Conservation (phyloP, 2,888 invertebrate species). For the Ormia ochracea region DNA sequence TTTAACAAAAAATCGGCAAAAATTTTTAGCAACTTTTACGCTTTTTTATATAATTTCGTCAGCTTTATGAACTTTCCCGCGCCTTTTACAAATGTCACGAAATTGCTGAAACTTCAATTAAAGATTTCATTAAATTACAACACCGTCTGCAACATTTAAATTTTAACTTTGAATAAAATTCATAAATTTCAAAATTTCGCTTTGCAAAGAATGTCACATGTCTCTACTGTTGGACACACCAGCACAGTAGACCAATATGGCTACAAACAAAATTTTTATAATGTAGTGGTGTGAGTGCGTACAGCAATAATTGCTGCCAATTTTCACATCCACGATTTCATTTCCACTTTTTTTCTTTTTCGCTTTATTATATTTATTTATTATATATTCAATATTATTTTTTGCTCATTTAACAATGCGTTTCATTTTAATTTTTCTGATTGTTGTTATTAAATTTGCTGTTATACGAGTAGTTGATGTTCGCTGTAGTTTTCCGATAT, state of each 20-base stretch:
- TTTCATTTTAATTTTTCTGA: slow-evolving; percentile 60
- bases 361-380: slow-evolving; percentile 23
- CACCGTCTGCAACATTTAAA: no score
- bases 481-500: slow-evolving; percentile 9
- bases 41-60: no score
- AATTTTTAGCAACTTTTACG: no score
- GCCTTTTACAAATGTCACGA: no score
- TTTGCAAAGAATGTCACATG: no score
- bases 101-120: no score
- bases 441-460: slow-evolving; percentile 60
- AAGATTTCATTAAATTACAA: no score
- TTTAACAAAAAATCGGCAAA: no score
- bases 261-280: neutral
- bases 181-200: no score
- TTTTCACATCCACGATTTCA: no score
- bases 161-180: no score
- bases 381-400: slow-evolving; percentile 45
- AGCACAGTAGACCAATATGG: neutral
- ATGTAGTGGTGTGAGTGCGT: slow-evolving; percentile 2
- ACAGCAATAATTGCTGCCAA: slow-evolving; percentile 56
- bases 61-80: no score
- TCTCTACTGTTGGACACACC: slow-evolving; percentile 27
- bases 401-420: slow-evolving; percentile 54
- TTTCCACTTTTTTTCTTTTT: slow-evolving; percentile 12
- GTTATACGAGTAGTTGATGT: slow-evolving; percentile 32